Base-by-base conservation (phyloP, 2,888 invertebrate genomes). In the Heterodera filipjevi region DNA sequence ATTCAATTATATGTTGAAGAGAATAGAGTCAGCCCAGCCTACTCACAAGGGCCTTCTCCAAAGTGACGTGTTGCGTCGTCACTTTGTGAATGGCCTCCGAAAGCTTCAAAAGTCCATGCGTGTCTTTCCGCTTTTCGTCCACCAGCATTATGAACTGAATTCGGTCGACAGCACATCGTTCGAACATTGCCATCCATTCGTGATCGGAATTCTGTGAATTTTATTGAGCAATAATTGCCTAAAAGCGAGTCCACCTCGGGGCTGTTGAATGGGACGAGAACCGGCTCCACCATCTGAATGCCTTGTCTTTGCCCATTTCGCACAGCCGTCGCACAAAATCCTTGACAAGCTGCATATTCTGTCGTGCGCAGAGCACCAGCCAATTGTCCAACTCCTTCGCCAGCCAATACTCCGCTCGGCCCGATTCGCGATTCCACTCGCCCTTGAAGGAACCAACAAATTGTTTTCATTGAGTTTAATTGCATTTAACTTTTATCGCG, bases 61-160 rank as follows among this genome's bases (percentile, higher is more conserved):
- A 16, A n/a, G 66, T 72, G 0, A 81, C 76, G 64, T 82, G 84
- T 35, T 82, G 82, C 1, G 84, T 82, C 19, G 78, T 77, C 14
- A 82, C 30, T 14, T 72, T 71, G 77, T 27, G 84, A 14, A 66
- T 32, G 12, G 74, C 66, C 53, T 82, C 84, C 39, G 73, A 82
- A 27, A 77, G 70, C 30, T 68, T 76, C 30, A 66, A 39, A 12
- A 68, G 59, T 39, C 76, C 76, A 76, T 76, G 68, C 3, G 76
- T 79, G 35, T 68, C 76, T 27, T 32, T 32, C 22, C 76, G 76
- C 27, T 32, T 68, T 27, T 70, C 59, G 76, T 79, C 79, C n/a
- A 79, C 66, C 30, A 76, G 32, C 79, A 79, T 44, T 19, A 79
- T 12, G 70, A 79, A 79, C 16, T 68, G 68, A 19, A 76, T 71